Evolutionary conservation across 1,140 invertebrate genomes (phyloP), one percentile per base, ranked within the genome.

Genomic region (Drosophila fuyamai): DNA sequence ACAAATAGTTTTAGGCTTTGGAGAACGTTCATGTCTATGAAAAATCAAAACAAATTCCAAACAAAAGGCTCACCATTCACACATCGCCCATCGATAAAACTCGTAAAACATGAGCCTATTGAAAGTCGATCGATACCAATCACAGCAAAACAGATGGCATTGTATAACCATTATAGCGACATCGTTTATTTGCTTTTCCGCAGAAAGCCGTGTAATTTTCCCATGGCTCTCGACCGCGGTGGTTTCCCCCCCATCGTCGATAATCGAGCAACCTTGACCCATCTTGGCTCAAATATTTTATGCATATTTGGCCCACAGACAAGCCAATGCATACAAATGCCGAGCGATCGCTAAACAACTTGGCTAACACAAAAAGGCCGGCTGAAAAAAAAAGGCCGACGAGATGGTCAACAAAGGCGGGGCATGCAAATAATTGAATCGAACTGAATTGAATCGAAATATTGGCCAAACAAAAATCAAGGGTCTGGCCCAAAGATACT

Each of bases 331-430:
- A 68, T 35, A 44, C 35, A 70, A 50, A 60, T 60, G 46, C 32
- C 40, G 36, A 48, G 59, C 58, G 60, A 78, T 29, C 66, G 66
- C 67, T 63, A 76, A 76, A 62, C 68, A 65, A 67, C 71, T 81
- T 81, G 67, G 61, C 54, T 60, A 76, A 76, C 41, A 58, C 13
- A 46, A 32, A 14, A 14, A 23, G 27, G 6, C 47, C 27, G 27
- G 18, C 23, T n/a, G 27, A 6, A 32, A 27, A 13, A 2, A 32
- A 48, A 29, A 9, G 14, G 14, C 27, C 9, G 29, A 14, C n/a
- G 50, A 50, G 50, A 16, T 55, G 58, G 53, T 36, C 58, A 74
- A 74, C 51, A 75, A 74, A 75, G 59, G 54, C 40, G 56, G 47
- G 68, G 36, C 51, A 58, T 72, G 65, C 68, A 71, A 72, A 72